Evolutionary conservation across 2,888 invertebrate species (phyloP).

Genomic region (Euzophera pinguis): DNA sequence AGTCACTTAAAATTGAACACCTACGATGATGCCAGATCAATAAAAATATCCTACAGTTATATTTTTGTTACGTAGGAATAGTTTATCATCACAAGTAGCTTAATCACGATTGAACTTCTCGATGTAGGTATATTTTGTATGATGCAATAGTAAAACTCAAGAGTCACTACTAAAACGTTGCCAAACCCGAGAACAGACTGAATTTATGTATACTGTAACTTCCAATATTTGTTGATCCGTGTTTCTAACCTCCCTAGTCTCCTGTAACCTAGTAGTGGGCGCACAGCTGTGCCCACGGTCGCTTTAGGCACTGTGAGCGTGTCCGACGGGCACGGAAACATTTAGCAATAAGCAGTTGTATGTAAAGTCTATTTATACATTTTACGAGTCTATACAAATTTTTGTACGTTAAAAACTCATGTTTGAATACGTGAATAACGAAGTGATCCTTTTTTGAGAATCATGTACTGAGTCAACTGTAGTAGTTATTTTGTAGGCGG

Average conservation of each 20-base stretch:
- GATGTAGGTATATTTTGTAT: conserved; percentile 22
- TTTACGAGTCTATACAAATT: conserved; percentile 79
- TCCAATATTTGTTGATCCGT: conserved; percentile 54
- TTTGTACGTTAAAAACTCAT: conserved; percentile 74
- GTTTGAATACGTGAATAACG: conserved; percentile 66
- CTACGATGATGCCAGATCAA: conserved; percentile 12
- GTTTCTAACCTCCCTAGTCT: conserved; percentile 30
- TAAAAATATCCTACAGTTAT: background rate
- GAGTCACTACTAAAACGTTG: conserved; percentile 61
- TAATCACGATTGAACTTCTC: conserved; percentile 24
- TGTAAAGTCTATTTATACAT: conserved; percentile 78
- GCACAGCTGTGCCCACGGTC: background rate
- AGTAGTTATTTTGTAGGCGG: conserved; percentile 76
- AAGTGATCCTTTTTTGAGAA: conserved; percentile 78
- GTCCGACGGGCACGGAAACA: conserved; percentile 44
- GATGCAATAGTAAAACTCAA: conserved; percentile 30
- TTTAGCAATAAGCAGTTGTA: conserved; percentile 78
- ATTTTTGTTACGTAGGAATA: conserved; percentile 6
- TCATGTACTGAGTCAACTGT: conserved; percentile 75
- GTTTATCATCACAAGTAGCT: conserved; percentile 43
- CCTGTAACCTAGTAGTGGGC: background rate
- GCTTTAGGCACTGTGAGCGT: background rate
- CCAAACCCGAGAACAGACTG: conserved; percentile 75
- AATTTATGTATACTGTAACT: conserved; percentile 70
- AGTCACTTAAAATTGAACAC: conserved; percentile 17